Conservation (phyloP, 2,113 vertebrate species). For the Oncorhynchus clarkii region DNA sequence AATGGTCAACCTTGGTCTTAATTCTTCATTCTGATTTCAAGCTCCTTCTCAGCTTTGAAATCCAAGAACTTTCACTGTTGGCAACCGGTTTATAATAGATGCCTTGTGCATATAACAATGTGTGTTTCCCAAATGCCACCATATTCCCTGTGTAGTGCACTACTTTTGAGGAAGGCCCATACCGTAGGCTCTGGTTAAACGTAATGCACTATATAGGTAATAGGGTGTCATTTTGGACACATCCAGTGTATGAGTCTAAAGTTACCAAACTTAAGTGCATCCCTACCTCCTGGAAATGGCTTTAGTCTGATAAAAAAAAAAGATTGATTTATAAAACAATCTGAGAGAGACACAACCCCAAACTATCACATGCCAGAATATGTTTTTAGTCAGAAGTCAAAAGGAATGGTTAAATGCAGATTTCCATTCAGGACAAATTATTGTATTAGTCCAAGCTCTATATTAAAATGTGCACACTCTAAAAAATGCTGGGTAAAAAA, state of each 20-base stretch:
- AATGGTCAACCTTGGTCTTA: not conserved
- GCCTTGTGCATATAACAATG: conserved; percentile 11
- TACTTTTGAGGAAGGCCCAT: no score
- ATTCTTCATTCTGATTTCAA: not conserved
- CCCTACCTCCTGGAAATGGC: conserved; percentile 2
- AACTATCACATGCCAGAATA: not conserved
- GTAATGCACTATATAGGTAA: not conserved
- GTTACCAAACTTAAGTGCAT: conserved; percentile 3
- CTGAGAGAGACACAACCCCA: not conserved
- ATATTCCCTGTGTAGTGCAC: no score
- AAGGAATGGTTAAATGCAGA: not conserved
- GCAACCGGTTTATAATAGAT: conserved; percentile 39
- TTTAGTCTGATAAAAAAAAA: not conserved
- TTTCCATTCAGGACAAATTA: not conserved
- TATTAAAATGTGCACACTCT: not conserved
- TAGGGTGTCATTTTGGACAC: not conserved
- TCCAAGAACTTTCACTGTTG: conserved; percentile 38
- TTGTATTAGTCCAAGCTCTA: not conserved
- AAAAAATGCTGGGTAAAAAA: no score
- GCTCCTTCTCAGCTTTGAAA: conserved; percentile 31
- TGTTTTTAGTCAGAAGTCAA: not conserved
- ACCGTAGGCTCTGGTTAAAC: no score
- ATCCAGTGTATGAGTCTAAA: conserved; percentile 3
- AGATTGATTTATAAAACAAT: conserved; percentile 10
- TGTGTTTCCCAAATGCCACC: no score